Conservation (phyloP, 2,797 vertebrate genomes). For the Kryptolebias ocellatus region DNA sequence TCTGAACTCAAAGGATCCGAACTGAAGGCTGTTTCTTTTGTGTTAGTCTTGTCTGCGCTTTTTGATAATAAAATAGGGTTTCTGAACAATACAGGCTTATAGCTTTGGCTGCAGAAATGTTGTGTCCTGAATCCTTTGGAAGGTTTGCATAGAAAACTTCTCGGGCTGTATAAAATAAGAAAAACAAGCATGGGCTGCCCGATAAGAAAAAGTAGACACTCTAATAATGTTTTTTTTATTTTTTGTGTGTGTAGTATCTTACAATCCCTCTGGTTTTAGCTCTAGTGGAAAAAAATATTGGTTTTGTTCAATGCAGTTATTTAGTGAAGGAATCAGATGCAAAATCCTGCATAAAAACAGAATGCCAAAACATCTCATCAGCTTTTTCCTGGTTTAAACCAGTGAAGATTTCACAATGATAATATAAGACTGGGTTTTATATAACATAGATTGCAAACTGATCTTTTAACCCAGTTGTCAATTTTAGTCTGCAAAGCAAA, state of each 20-base stretch:
- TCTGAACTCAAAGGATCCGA: neutral
- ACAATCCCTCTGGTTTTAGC: neutral
- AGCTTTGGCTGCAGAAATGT: constrained; percentile 38
- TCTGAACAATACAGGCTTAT: constrained; percentile 28
- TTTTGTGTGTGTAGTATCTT: neutral
- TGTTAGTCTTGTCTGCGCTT: constrained; percentile 32
- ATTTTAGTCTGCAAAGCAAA: constrained; percentile 42
- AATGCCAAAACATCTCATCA: too few relatives aligned
- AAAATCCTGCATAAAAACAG: neutral
- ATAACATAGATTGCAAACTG: constrained; percentile 12
- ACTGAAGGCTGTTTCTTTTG: constrained; percentile 27
- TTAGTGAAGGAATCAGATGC: neutral
- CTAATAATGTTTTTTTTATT: neutral
- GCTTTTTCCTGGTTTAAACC: too few relatives aligned
- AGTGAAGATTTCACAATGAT: too few relatives aligned
- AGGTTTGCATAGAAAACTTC: constrained; percentile 36
- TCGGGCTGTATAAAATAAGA: constrained; percentile 15
- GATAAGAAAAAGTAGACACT: neutral
- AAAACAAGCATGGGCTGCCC: neutral
- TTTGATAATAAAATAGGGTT: constrained; percentile 51
- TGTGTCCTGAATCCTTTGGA: constrained; percentile 41
- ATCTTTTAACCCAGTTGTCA: constrained; percentile 15
- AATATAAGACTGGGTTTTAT: neutral
- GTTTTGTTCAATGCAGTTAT: neutral
- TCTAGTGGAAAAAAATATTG: neutral